These are phyloP conservation scores for Amblyjoppa proteus DNA, from an alignment of 2,888 invertebrate genomes.

Conservation along the genomic window DNA sequence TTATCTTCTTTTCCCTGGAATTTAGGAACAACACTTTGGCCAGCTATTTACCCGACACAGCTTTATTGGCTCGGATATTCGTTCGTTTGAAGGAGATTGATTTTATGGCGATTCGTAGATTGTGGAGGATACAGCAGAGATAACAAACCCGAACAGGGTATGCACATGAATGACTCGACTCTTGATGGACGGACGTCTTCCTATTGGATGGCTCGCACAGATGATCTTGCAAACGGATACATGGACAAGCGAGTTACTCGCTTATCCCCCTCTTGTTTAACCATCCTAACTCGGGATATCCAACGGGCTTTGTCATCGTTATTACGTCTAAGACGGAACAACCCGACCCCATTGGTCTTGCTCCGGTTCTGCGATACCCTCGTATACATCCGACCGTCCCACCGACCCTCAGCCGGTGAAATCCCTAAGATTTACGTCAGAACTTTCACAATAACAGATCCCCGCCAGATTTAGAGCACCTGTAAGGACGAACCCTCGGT, in stretches of 20 bases:
- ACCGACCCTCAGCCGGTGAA: conserved; percentile 4
- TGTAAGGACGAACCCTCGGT: conserved; percentile 23
- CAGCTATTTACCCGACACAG: conserved; percentile 24
- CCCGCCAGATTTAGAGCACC: conserved; percentile 17
- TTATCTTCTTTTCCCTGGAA: conserved; percentile 31
- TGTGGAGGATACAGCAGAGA: too few relatives aligned
- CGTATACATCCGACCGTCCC: background rate
- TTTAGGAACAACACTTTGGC: conserved; percentile 22
- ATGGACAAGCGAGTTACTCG: background rate
- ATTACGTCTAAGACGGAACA: background rate
- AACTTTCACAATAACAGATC: conserved; percentile 29
- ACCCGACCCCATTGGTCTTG: background rate
- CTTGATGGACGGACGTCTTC: too few relatives aligned
- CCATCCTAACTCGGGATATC: background rate
- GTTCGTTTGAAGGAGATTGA: background rate
- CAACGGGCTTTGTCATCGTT: background rate
- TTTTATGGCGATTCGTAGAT: too few relatives aligned
- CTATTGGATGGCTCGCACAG: too few relatives aligned
- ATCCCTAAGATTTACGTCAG: background rate
- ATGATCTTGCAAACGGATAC: too few relatives aligned
- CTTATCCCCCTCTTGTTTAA: background rate
- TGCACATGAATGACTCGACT: too few relatives aligned
- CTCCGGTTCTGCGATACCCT: background rate
- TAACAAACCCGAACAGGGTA: background rate
- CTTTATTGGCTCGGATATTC: conserved; percentile 33